Base-by-base conservation (phyloP, 1,140 invertebrate species). In the Diabrotica undecimpunctata region DNA sequence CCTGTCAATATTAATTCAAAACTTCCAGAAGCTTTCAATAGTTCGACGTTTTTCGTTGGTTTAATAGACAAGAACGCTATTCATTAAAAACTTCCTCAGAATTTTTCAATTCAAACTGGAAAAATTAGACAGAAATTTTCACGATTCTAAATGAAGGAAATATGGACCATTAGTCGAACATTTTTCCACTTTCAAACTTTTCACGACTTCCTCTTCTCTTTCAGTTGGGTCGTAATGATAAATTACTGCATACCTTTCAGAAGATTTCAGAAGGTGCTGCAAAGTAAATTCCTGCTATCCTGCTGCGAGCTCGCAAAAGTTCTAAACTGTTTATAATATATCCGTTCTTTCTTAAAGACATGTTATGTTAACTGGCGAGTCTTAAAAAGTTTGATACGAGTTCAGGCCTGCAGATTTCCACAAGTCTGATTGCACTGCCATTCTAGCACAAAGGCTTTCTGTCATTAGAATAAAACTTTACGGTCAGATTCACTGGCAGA, bases 171-270 rank as follows among this genome's bases (percentile, higher is more conserved):
- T 62, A 62, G 52, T 62, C 38, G 54, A 46, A 55, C 61, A 54
- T 62, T 62, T 62, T 62, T 54, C 61, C 61, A 62, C 61, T 62
- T 54, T 51, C 13, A 62, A 62, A 62, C 61, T 62, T 62, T 62
- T 54, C 51, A 9, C 36, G 35, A 51, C 51, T 61, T 61, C 41
- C 59, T 61, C 61, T 13, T 62, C 25, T 54, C 54, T 62, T 46
- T 39, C 61, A 46, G 41, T 6, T n/a, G 51, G n/a, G 25, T 5
- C 10, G 54, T 62, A 62, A 62, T 62, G 61, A 62, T 62, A 62
- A 62, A 62, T 62, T 62, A 62, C 61, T 53, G 54, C 50, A 39
- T 54, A 62, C 61, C 61, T 62, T 62, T 62, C 54, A 54, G 61
- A 51, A 11, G 61, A 12, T 62, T 62, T 62, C 54, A 54, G 61